Percentiles rank a stretch among this genome's conserved stretches.
phyloP scores from a whole-genome alignment of 2,113 vertebrate genomes.

The Catharus minimus region DNA sequence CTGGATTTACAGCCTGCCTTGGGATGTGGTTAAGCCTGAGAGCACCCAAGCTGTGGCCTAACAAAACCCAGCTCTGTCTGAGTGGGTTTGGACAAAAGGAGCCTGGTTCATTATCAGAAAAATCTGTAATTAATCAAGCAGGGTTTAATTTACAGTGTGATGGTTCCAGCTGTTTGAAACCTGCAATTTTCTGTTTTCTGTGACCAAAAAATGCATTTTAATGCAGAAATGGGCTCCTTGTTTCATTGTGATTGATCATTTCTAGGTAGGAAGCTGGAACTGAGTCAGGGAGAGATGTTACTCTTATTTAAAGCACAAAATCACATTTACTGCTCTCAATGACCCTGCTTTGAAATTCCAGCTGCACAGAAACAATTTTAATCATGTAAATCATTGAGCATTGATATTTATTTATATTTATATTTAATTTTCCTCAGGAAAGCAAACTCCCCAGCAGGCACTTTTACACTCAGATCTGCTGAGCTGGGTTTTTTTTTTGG shows the following conservation, averaged over 20 bases:
- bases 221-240: neutral
- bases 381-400: neutral
- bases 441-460: neutral
- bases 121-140: neutral
- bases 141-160: neutral
- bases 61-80: neutral
- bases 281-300: neutral
- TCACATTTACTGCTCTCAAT: neutral
- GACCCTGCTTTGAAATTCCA: neutral
- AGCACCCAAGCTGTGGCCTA: neutral
- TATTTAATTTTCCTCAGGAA: neutral
- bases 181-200: fast-evolving
- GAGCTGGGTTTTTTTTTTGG: neutral
- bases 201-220: neutral
- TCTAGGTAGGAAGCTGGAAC: neutral
- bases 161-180: neutral
- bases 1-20: neutral
- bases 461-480: neutral
- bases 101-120: neutral
- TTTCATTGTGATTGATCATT: neutral
- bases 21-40: neutral
- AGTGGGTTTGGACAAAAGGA: neutral
- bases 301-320: neutral
- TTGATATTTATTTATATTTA: neutral
- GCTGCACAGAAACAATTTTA: neutral